Conservation (phyloP, 2,888 invertebrate species). For the Caenorhabditis auriculariae region DNA sequence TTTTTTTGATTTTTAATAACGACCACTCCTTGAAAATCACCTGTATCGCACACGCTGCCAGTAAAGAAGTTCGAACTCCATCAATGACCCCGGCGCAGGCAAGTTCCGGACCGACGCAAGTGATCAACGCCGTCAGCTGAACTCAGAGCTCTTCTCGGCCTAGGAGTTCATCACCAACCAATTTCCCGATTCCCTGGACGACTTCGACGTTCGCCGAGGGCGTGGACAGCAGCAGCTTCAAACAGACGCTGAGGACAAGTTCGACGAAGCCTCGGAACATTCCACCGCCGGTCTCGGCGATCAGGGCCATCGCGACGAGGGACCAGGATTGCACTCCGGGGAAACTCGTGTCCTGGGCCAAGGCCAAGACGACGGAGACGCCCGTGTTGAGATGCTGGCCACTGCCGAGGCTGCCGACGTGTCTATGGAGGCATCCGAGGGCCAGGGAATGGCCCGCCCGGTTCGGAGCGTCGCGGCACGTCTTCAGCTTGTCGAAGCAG, state of each 20-base stretch:
- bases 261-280: slow-evolving; percentile 97
- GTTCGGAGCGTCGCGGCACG: slow-evolving; percentile 82
- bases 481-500: slow-evolving; percentile 77
- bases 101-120: slow-evolving; percentile 94
- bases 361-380: slow-evolving; percentile 86
- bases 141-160: slow-evolving; percentile 6
- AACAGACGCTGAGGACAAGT: slow-evolving; percentile 83
- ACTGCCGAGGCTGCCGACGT: slow-evolving; percentile 81
- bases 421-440: slow-evolving; percentile 84
- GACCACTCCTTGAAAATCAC: slow-evolving; percentile 1
- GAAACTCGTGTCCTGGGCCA: slow-evolving; percentile 89
- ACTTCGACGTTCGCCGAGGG: slow-evolving; percentile 53
- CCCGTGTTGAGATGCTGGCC: slow-evolving; percentile 91
- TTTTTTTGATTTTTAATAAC: not conserved
- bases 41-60: slow-evolving; percentile 89
- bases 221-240: slow-evolving; percentile 73
- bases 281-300: slow-evolving; percentile 96
- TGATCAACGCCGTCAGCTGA: slow-evolving; percentile 89
- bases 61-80: slow-evolving; percentile 79
- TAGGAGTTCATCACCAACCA: slow-evolving; percentile 48
- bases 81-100: slow-evolving; percentile 71
- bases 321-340: slow-evolving; percentile 86
- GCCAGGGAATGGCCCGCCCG: slow-evolving; percentile 84
- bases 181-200: slow-evolving; percentile 54
- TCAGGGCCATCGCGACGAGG: slow-evolving; percentile 87